Evolutionary conservation across 1,140 invertebrate species (phyloP).

Genomic region (Cepaea nemoralis): DNA sequence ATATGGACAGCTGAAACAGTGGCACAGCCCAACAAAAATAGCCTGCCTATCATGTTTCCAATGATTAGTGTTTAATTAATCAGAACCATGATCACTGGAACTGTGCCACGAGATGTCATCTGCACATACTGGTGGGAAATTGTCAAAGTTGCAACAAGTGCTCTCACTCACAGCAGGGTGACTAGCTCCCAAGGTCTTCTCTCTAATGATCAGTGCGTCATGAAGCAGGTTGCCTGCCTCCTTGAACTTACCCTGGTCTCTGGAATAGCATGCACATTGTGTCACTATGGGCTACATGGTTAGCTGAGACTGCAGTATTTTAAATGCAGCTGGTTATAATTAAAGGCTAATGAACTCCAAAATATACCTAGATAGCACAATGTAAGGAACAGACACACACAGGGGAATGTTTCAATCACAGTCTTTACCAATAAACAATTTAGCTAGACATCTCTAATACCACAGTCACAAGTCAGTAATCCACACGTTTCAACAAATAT

Average conservation of each 20-base stretch:
- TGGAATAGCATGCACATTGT: constrained; percentile 51
- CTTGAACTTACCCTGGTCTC: constrained; percentile 97
- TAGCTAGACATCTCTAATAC: no score
- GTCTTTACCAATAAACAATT: no score
- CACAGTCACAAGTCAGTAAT: no score
- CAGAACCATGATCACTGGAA: not conserved
- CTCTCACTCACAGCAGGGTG: constrained; percentile 90
- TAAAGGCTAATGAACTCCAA: no score
- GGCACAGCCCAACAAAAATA: not conserved
- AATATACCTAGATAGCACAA: no score
- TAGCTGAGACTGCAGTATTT: no score
- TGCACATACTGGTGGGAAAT: not conserved
- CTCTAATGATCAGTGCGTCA: constrained; percentile 95
- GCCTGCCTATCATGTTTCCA: not conserved
- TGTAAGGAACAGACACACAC: no score
- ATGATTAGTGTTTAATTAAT: not conserved
- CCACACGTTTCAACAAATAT: no score
- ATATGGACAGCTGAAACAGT: not conserved
- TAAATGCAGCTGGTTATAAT: no score
- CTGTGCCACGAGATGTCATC: not conserved
- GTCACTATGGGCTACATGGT: not conserved
- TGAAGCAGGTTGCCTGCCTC: constrained; percentile 98
- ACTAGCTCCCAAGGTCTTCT: constrained; percentile 98
- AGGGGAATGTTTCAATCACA: no score
- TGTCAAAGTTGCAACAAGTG: not conserved